A percentile compares a stretch with the other conserved stretches of the same genome.
Evolutionary conservation across 1,140 invertebrate genomes (phyloP).

Genomic region (Drusus annulatus): DNA sequence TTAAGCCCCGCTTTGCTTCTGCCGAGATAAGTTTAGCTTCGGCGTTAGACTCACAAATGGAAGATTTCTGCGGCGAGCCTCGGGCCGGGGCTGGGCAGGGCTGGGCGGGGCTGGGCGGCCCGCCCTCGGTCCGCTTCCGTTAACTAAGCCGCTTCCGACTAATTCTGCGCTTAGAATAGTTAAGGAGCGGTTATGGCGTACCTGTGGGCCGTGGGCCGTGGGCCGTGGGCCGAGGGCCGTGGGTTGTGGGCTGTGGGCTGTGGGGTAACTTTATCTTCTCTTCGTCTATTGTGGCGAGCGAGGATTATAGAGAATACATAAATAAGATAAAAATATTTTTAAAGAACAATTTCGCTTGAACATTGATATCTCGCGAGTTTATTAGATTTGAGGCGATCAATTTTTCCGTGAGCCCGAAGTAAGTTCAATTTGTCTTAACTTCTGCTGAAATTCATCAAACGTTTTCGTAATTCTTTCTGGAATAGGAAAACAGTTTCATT

Average conservation of each 20-base stretch:
- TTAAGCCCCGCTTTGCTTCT: slow-evolving; percentile 26
- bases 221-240: no score
- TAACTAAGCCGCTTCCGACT: slow-evolving; percentile 29
- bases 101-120: not conserved
- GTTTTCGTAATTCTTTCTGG: no score
- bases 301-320: no score
- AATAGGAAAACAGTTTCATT: no score
- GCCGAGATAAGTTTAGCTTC: not conserved
- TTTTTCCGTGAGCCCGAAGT: no score
- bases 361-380: no score
- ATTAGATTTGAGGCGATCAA: no score
- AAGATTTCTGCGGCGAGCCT: slow-evolving; percentile 25
- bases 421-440: no score
- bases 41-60: slow-evolving; percentile 25
- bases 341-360: no score
- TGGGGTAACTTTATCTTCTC: slow-evolving; percentile 14
- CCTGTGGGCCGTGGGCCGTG: not conserved
- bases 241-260: no score
- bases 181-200: not conserved
- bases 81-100: not conserved
- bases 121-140: not conserved
- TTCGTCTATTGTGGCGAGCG: not conserved
- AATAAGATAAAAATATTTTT: no score
- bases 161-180: slow-evolving; percentile 29
- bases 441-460: no score